Evolutionary conservation across 92 coral and sea anemone species (phyloP).

Genomic region (Micromussa lordhowensis): DNA sequence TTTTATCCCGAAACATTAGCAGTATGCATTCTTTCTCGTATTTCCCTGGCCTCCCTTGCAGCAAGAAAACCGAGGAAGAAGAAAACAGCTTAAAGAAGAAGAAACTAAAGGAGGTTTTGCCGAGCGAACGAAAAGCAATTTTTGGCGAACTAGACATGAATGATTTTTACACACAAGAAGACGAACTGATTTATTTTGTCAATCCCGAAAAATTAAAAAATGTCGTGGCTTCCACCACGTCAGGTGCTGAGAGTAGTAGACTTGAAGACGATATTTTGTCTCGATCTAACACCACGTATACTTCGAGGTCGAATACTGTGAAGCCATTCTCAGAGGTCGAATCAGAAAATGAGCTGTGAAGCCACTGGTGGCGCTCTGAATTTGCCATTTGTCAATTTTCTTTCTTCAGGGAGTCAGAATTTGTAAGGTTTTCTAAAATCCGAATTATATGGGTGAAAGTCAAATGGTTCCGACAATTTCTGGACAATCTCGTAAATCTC

Average conservation of each 20-base stretch:
- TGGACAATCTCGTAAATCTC: too few species aligned
- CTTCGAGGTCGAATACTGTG: conserved; percentile 14
- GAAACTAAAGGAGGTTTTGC: not conserved
- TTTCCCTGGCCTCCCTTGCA: conserved; percentile 69
- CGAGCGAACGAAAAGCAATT: conserved; percentile 65
- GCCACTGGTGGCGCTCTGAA: too few species aligned
- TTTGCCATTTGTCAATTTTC: not conserved
- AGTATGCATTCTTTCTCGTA: conserved; percentile 71
- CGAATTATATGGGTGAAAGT: too few species aligned
- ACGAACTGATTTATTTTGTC: conserved; percentile 80
- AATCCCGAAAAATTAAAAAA: conserved; percentile 68
- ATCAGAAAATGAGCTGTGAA: conserved; percentile 5
- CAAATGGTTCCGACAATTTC: too few species aligned
- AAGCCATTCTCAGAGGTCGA: not conserved
- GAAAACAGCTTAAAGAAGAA: conserved; percentile 15
- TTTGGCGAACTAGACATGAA: conserved; percentile 86
- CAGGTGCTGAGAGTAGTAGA: conserved; percentile 42
- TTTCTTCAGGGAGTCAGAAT: not conserved
- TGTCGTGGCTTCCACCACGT: conserved; percentile 59
- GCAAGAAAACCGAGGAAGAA: conserved; percentile 40
- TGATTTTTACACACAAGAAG: conserved; percentile 78
- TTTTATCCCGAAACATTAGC: conserved; percentile 57
- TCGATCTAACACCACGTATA: conserved; percentile 10
- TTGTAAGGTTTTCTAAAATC: not conserved
- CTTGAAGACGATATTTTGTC: not conserved